Percentiles rank a stretch among this genome's conserved stretches.
Evolutionary conservation across 2,888 invertebrate genomes (phyloP).

Genomic region (Phyllotreta striolata): DNA sequence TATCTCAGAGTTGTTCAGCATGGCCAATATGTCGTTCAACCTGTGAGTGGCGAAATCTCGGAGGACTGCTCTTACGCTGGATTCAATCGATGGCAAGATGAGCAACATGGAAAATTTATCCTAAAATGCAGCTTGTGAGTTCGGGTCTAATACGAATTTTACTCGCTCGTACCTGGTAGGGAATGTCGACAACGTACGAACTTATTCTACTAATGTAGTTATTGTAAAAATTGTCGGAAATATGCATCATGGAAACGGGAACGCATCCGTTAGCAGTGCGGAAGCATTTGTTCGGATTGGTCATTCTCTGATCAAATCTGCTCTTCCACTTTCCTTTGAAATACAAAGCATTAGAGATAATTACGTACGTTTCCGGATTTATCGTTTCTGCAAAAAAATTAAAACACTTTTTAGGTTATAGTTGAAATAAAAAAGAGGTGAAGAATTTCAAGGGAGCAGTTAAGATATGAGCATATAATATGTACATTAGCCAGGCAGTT

Average conservation of each 20-base stretch:
- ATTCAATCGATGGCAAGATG: slow-evolving; percentile 66
- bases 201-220: slow-evolving; percentile 69
- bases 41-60: slow-evolving; percentile 67
- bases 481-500: neutral
- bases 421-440: neutral
- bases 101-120: slow-evolving; percentile 51
- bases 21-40: slow-evolving; percentile 61
- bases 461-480: neutral
- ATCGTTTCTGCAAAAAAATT: slow-evolving; percentile 61
- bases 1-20: slow-evolving; percentile 64
- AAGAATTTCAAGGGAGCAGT: no score
- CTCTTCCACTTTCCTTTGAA: slow-evolving; percentile 81
- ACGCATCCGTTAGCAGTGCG: slow-evolving; percentile 67
- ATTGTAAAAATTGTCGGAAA: slow-evolving; percentile 68
- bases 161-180: slow-evolving; percentile 71
- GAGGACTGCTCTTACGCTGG: slow-evolving; percentile 63
- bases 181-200: slow-evolving; percentile 74
- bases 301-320: slow-evolving; percentile 67
- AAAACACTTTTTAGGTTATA: neutral
- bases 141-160: neutral
- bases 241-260: slow-evolving; percentile 74
- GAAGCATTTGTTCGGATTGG: slow-evolving; percentile 67
- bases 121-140: slow-evolving; percentile 25
- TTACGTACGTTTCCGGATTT: slow-evolving; percentile 66
- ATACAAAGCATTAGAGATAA: slow-evolving; percentile 80